Evolutionary conservation across 2,797 vertebrate species (phyloP).

Genomic region (Mus caroli): DNA sequence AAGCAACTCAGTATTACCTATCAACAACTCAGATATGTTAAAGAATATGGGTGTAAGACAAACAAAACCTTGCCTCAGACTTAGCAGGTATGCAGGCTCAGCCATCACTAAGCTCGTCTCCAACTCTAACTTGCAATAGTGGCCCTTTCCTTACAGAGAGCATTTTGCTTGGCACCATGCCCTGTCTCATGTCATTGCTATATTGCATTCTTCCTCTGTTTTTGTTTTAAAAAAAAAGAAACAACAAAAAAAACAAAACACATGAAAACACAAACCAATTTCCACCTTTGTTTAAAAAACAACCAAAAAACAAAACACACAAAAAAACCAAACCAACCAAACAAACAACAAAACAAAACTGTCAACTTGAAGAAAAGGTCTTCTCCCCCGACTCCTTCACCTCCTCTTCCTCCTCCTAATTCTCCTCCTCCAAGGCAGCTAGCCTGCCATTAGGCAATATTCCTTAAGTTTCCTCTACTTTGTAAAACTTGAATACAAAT

Average conservation of each 20-base stretch:
- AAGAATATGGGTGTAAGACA: neutral
- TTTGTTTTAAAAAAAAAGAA: neutral
- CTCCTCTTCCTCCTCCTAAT: neutral
- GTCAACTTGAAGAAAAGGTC: neutral
- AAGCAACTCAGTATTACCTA: slow-evolving; percentile 21
- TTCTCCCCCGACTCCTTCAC: no score
- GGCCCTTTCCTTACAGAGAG: neutral
- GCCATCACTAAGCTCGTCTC: neutral
- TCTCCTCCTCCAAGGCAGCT: neutral
- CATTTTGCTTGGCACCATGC: neutral
- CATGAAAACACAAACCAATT: neutral
- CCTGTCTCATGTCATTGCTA: neutral
- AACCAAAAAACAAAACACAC: no score
- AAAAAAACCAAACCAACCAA: no score
- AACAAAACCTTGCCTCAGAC: neutral
- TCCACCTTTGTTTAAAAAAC: neutral
- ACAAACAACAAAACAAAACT: neutral
- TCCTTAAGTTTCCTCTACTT: neutral
- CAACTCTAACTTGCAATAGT: neutral
- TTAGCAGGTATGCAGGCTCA: neutral
- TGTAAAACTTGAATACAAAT: neutral
- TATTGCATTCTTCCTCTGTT: neutral
- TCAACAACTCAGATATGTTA: neutral
- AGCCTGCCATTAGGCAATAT: neutral
- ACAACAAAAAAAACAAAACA: neutral